These are phyloP conservation scores for Sebastolobus alascanus DNA, from an alignment of 2,797 vertebrate genomes.

Conservation along the genomic window DNA sequence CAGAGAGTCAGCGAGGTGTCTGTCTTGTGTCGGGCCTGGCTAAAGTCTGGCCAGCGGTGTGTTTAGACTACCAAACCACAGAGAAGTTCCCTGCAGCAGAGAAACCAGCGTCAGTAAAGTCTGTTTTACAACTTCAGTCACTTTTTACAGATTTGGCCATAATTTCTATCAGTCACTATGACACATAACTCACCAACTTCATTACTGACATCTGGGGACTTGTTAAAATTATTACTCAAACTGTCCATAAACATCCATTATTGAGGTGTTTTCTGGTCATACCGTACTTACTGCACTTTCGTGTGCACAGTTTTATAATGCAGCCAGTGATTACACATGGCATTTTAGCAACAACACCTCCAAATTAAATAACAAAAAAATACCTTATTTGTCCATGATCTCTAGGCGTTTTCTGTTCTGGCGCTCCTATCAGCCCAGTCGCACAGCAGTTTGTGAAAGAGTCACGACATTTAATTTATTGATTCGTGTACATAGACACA, in stretches of 20 bases:
- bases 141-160: neutral
- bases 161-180: neutral
- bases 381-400: neutral
- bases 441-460: too few species aligned
- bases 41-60: neutral
- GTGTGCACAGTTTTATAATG: neutral
- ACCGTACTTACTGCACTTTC: accelerated
- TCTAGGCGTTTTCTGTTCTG: neutral
- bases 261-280: neutral
- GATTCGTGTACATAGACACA: accelerated
- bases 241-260: neutral
- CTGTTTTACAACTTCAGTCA: neutral
- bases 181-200: neutral
- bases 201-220: neutral
- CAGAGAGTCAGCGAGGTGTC: slow-evolving; percentile 1
- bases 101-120: neutral
- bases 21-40: slow-evolving; percentile 28
- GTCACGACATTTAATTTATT: too few species aligned
- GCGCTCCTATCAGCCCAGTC: neutral
- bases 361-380: neutral
- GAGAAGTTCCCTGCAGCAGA: neutral
- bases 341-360: neutral
- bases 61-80: slow-evolving; percentile 40
- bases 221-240: neutral
- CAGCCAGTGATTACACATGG: neutral